Percentiles rank a stretch among this genome's conserved stretches.
Conservation (phyloP, 2,113 vertebrate genomes). For the Pseudolaguvia tuberculata region DNA sequence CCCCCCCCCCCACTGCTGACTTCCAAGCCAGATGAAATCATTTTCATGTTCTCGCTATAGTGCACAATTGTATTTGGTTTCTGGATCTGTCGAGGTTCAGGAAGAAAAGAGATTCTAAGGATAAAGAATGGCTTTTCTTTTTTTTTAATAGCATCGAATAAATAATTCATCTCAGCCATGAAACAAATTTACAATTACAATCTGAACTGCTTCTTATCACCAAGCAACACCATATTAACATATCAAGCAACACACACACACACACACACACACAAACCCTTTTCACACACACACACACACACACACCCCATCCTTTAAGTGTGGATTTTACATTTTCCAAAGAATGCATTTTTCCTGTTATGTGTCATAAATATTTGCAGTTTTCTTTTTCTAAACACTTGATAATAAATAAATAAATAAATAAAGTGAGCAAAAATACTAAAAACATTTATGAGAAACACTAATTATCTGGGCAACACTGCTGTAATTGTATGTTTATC, state of each 20-base stretch:
- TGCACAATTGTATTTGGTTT: not conserved
- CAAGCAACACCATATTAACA: not conserved
- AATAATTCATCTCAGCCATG: not conserved
- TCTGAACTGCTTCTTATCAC: not conserved
- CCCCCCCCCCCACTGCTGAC: not conserved
- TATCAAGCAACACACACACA: not conserved
- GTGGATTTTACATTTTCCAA: not conserved
- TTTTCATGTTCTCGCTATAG: conserved; percentile 5
- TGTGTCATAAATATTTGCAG: not conserved
- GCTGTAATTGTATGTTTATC: conserved; percentile 4
- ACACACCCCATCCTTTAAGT: no score
- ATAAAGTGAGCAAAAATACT: conserved; percentile 3
- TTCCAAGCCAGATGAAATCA: not conserved
- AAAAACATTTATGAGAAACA: not conserved
- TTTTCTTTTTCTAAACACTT: not conserved
- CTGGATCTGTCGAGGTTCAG: not conserved
- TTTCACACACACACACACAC: not conserved
- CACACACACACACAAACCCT: no score
- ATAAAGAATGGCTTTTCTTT: conserved; percentile 1
- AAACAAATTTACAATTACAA: not conserved
- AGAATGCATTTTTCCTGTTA: not conserved
- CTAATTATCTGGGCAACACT: not conserved
- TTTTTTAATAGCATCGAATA: conserved; percentile 9
- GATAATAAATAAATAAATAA: not conserved
- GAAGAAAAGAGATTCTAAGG: not conserved